Evolutionary conservation across 2,113 vertebrate species (phyloP).

Genomic region (Hiodon tergisus): DNA sequence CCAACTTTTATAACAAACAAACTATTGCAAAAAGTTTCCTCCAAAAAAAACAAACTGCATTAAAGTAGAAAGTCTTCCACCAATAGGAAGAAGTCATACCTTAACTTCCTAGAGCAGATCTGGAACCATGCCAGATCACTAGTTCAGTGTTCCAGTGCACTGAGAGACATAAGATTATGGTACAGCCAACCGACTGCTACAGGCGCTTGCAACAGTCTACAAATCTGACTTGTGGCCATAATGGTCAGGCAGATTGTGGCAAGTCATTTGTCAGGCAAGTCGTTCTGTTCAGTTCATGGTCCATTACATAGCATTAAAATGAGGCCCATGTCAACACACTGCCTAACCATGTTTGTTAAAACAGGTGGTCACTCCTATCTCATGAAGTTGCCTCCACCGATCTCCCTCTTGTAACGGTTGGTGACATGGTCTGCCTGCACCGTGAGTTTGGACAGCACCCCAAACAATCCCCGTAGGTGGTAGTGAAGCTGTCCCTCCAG

Average conservation of each 20-base stretch:
- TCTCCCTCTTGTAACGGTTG: slow-evolving; percentile 68
- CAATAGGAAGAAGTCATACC: too few species aligned
- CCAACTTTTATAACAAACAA: too few species aligned
- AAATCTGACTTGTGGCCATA: neutral
- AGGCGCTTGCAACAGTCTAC: neutral
- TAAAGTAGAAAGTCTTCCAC: too few species aligned
- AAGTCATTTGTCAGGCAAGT: slow-evolving; percentile 17
- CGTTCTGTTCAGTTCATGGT: slow-evolving; percentile 37
- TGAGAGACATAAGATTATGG: too few species aligned
- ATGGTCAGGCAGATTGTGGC: neutral
- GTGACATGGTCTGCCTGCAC: slow-evolving; percentile 66
- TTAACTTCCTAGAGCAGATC: too few species aligned
- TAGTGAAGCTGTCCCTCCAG: slow-evolving; percentile 67
- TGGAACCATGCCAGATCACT: too few species aligned
- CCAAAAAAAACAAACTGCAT: too few species aligned
- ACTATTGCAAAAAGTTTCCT: too few species aligned
- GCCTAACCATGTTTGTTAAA: slow-evolving; percentile 16
- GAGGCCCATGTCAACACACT: neutral
- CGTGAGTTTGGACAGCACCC: slow-evolving; percentile 68
- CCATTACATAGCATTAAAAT: slow-evolving; percentile 24
- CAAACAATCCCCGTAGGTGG: slow-evolving; percentile 68
- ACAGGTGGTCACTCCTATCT: slow-evolving; percentile 43
- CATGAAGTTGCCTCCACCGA: slow-evolving; percentile 64
- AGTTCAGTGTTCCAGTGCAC: too few species aligned
- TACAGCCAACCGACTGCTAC: too few species aligned